Evolutionary conservation across 2,888 invertebrate genomes (phyloP), one percentile per base, ranked within the genome.

Genomic region (Eupithecia subfuscata): DNA sequence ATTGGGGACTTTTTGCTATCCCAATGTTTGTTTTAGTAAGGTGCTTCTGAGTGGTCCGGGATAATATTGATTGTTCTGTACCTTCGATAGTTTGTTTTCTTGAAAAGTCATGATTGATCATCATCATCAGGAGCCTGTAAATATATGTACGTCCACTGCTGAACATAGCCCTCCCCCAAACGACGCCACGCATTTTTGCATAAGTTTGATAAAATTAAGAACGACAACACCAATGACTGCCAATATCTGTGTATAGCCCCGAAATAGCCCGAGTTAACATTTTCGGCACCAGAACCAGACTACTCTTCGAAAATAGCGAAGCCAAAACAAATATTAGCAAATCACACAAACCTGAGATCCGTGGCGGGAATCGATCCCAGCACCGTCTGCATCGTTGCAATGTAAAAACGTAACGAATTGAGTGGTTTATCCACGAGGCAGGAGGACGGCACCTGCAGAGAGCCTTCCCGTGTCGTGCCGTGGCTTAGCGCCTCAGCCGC

Each of bases 381-480:
- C 25, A 22, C 60, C 25, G 1, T 60, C 25, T 14, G 60, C 12
- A 60, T 60, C 25, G 25, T 25, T 2, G 60, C 22, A 22, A 2
- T 25, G 14, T 14, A 12, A 14, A 60, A 37, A 37, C 0, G 16
- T 34, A 37, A 22, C 14, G 43, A 68, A 43, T 40, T 43, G 43
- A 22, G 14, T 43, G 64, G 43, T 40, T 14, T 22, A 68, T 48
- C 30, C 48, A 25, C n/a, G 40, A 45, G 34, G 22, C 43, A 52
- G 52, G 52, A 8, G 65, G 22, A 40, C 16, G 56, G 14, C 74
- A 77, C 72, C 77, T 77, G 71, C 73, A 25, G 65, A 77, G 48
- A 74, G 77, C 72, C 67, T 74, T 72, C 70, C 74, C 72, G 69
- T 74, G 74, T 77, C 69, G 68, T 40, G 34, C 70, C 73, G 37